Percentiles rank a stretch among this genome's conserved stretches.
Evolutionary conservation across 30 jellyfish, hydroid and myxozoan species (phyloP).

Genomic region (Turritopsis dohrnii): DNA sequence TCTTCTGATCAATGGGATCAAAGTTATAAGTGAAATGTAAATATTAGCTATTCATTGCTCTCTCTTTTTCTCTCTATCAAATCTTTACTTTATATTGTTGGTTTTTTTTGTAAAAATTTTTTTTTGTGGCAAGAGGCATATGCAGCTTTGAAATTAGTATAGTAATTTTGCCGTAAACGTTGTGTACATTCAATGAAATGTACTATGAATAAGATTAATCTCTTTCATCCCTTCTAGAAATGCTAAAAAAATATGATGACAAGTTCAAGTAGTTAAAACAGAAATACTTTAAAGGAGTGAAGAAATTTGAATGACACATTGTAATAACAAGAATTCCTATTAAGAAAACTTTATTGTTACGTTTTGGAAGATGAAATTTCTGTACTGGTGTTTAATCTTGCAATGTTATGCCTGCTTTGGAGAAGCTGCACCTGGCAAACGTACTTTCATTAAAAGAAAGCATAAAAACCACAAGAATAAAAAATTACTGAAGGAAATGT

Average conservation of each 20-base stretch:
- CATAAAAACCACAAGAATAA: neutral
- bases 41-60: neutral
- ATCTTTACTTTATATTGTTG: neutral
- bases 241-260: neutral
- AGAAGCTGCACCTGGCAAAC: neutral
- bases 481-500: constrained; percentile 2
- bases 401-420: neutral
- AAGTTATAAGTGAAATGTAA: neutral
- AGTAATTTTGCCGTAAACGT: neutral
- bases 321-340: neutral
- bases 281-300: neutral
- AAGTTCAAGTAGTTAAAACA: neutral
- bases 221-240: neutral
- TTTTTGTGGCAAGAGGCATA: neutral
- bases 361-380: neutral
- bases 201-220: neutral
- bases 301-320: neutral
- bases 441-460: neutral
- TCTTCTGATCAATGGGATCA: neutral
- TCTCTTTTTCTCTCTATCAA: neutral
- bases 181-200: no score
- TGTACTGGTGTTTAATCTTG: neutral
- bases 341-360: neutral
- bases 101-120: no score
- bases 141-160: neutral